Base-by-base conservation (phyloP, 2,888 invertebrate species). In the Boloria euphrosyne region DNA sequence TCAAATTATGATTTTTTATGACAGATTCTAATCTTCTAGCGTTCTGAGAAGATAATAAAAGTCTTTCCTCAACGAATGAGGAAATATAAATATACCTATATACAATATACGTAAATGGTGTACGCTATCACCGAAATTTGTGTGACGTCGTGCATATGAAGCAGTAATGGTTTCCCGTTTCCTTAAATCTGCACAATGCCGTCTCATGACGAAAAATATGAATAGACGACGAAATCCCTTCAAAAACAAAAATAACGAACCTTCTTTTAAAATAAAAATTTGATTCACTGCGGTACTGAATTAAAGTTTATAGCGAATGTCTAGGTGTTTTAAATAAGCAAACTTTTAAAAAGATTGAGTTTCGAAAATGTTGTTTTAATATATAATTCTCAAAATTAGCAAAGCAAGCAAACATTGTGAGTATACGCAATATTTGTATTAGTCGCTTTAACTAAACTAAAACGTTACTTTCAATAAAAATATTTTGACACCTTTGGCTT, bases 131-230 rank as follows among this genome's bases (percentile, higher is more conserved):
- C 85, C 85, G 71, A 86, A 85, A 82, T 80, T 81, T 80, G 78
- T 78, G 77, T 80, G 82, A 83, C 83, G 84, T 77, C 75, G 78
- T 80, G 84, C 87, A 85, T 81, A 84, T 83, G 85, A 80, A 79
- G 80, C 82, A 79, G 79, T 89, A 89, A 90, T 89, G 90, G 89
- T 80, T 90, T 90, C 90, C 90, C 81, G 88, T 81, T 89, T 87
- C 87, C 89, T 86, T 77, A 71, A 79, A 77, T 80, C 78, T 74
- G 70, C 84, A 86, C 87, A 89, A 88, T 87, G 79, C 80, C 72
- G 72, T 76, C 79, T 77, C 81, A 78, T 80, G 81, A 84, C 82
- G 81, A 84, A 89, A 38, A 86, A 86, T 81, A 80, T 82, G 81
- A 85, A 84, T 82, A 81, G 72, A 70, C 70, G 71, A 70, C 70